Evolutionary conservation across 2,888 invertebrate species (phyloP).

Genomic region (Yponomeuta evonymella): DNA sequence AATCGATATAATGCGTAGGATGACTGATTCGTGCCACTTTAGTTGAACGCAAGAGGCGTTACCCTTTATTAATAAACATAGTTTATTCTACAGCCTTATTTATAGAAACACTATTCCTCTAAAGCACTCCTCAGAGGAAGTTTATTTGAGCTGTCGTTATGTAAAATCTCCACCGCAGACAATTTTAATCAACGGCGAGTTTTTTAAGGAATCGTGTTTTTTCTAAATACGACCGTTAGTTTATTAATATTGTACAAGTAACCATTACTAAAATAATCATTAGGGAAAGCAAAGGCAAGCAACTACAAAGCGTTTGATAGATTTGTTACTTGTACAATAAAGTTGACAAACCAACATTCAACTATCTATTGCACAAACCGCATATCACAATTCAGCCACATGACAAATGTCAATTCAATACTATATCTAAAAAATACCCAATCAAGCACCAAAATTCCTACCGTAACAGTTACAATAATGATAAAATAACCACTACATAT

Average conservation of each 20-base stretch:
- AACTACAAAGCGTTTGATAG: not conserved
- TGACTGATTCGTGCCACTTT: not conserved
- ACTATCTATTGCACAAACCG: not conserved
- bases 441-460: too few relatives aligned
- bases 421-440: too few relatives aligned
- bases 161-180: too few relatives aligned
- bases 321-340: not conserved
- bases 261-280: too few relatives aligned
- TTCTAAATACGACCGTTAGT: too few relatives aligned
- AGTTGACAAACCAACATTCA: not conserved
- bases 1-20: not conserved
- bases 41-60: not conserved
- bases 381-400: not conserved
- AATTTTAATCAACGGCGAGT: too few relatives aligned
- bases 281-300: not conserved
- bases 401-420: too few relatives aligned
- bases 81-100: not conserved
- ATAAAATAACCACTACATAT: not conserved
- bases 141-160: too few relatives aligned
- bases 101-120: too few relatives aligned
- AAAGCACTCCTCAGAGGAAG: too few relatives aligned
- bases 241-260: too few relatives aligned
- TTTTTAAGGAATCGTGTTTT: too few relatives aligned
- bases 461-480: not conserved
- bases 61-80: not conserved